phyloP scores from a whole-genome alignment of 2,888 invertebrate species.

The Thereva unica region DNA sequence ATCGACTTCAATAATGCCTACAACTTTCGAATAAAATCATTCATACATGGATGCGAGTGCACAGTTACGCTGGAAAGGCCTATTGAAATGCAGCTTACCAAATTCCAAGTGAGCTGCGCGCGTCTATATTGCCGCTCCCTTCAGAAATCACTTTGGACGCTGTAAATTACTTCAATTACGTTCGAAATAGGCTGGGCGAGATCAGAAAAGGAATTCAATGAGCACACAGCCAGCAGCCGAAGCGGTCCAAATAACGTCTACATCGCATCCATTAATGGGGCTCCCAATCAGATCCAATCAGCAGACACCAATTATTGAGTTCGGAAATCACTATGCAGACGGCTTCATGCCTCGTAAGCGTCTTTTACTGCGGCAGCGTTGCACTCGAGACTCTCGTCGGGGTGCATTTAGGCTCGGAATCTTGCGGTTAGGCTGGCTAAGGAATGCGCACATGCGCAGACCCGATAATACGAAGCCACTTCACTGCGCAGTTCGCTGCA shows the following conservation, averaged over 20 bases:
- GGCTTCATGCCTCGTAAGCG: slow-evolving; percentile 1
- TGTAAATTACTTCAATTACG: slow-evolving; percentile 28
- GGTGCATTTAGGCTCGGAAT: slow-evolving; percentile 14
- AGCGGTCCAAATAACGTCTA: slow-evolving; percentile 12
- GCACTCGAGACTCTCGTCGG: not conserved
- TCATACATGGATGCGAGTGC: not conserved
- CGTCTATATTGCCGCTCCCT: not conserved
- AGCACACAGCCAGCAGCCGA: not conserved
- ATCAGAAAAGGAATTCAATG: slow-evolving; percentile 16
- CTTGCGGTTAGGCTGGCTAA: slow-evolving; percentile 10
- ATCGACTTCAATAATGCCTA: no score
- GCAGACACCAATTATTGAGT: slow-evolving; percentile 34
- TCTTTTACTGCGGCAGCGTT: not conserved
- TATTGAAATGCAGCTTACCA: no score
- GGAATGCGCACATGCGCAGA: slow-evolving; percentile 9
- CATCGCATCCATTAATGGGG: slow-evolving; percentile 38
- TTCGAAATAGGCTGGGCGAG: not conserved
- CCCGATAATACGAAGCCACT: not conserved
- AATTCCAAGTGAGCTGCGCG: no score
- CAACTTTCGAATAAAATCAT: no score
- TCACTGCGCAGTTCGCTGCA: not conserved
- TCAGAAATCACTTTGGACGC: not conserved
- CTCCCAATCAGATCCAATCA: slow-evolving; percentile 42
- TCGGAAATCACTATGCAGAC: slow-evolving; percentile 13
- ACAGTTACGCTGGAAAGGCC: not conserved